A percentile compares a stretch with the other conserved stretches of the same genome.
Conservation (phyloP, 2,888 invertebrate genomes). For the Strigamia crassipes region DNA sequence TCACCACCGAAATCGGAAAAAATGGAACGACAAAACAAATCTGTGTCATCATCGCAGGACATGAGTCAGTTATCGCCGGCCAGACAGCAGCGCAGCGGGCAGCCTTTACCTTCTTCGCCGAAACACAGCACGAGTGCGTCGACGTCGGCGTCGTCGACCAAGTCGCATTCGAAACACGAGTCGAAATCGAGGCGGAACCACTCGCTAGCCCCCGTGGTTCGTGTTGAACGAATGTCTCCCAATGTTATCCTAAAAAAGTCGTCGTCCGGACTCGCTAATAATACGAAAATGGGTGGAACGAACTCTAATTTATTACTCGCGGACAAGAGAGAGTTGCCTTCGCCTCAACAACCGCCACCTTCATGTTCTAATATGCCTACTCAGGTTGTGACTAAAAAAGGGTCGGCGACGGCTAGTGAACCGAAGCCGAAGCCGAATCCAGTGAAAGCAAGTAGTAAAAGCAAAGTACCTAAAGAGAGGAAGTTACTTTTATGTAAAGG, state of each 20-base stretch:
- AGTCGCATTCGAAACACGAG: slow-evolving; percentile 43
- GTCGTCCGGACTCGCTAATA: slow-evolving; percentile 42
- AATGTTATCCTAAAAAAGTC: slow-evolving; percentile 51
- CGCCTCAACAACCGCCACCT: slow-evolving; percentile 51
- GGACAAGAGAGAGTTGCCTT: slow-evolving; percentile 50
- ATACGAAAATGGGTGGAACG: slow-evolving; percentile 7
- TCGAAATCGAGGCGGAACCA: slow-evolving; percentile 53
- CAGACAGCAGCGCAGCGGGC: slow-evolving; percentile 42
- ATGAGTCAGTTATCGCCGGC: slow-evolving; percentile 36
- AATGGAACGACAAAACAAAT: slow-evolving; percentile 45
- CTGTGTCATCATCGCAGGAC: slow-evolving; percentile 43
- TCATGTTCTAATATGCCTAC: slow-evolving; percentile 4
- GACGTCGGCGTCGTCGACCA: slow-evolving; percentile 21
- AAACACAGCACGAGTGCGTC: slow-evolving; percentile 38
- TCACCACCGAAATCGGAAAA: slow-evolving; percentile 44
- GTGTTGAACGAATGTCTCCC: slow-evolving; percentile 57
- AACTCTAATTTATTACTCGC: slow-evolving; percentile 43
- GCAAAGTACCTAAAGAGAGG: slow-evolving; percentile 51
- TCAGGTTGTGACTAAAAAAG: slow-evolving; percentile 29
- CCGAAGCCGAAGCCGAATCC: slow-evolving; percentile 47
- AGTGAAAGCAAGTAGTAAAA: slow-evolving; percentile 48
- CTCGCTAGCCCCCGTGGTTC: slow-evolving; percentile 56
- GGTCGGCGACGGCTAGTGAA: background rate
- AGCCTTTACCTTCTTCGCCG: slow-evolving; percentile 17
- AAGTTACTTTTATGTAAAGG: slow-evolving; percentile 56